Evolutionary conservation across 1,140 invertebrate species (phyloP).

Genomic region (Aphaenogaster floridana): DNA sequence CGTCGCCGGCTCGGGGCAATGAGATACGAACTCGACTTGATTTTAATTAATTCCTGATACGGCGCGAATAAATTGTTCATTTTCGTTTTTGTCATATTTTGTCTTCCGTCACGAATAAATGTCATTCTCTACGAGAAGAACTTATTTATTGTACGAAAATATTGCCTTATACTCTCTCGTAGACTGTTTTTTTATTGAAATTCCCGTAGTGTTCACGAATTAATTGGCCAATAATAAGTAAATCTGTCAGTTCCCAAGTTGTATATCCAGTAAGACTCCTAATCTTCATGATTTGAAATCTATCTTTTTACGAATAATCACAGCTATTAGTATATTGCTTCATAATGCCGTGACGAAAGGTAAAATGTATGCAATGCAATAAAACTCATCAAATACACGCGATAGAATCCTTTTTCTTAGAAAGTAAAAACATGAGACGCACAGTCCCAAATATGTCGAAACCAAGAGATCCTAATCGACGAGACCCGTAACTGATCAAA

Average conservation of each 20-base stretch:
- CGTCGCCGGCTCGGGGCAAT: not conserved
- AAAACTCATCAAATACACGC: not conserved
- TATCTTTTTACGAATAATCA: not conserved
- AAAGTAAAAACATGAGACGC: constrained; percentile 8
- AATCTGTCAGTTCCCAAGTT: not conserved
- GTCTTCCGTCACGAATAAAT: not conserved
- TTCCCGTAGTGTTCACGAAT: not conserved
- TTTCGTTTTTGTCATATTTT: not conserved
- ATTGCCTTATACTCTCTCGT: not conserved
- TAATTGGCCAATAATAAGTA: not conserved
- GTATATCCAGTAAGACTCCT: not conserved
- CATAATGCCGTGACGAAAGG: not conserved
- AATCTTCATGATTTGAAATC: not conserved
- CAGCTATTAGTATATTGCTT: not conserved
- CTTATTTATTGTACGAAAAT: not conserved
- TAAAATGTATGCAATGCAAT: not conserved
- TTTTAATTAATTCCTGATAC: constrained; percentile 46
- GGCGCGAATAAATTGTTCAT: constrained; percentile 17
- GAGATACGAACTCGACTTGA: constrained; percentile 13
- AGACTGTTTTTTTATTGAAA: not conserved
- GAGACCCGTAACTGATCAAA: not conserved
- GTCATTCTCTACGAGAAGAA: not conserved
- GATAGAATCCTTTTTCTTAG: not conserved
- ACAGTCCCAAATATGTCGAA: not conserved
- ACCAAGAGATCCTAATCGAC: not conserved